Conservation (phyloP, 2,797 vertebrate genomes). For the Ctenochaetus hawaiiensis region DNA sequence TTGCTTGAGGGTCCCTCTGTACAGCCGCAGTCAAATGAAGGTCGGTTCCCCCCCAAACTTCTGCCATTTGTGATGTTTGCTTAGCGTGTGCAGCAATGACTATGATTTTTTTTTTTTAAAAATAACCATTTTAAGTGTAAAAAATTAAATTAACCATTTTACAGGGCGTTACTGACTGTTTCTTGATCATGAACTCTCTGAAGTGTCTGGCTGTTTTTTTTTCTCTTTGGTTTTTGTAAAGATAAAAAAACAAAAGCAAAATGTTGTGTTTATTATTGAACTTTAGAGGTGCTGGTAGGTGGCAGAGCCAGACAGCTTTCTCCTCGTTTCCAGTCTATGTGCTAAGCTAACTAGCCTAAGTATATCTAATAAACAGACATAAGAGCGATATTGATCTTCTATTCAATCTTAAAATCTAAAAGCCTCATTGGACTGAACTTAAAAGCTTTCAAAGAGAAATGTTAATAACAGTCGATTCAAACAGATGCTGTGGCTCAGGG, state of each 20-base stretch:
- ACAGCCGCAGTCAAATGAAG: constrained; percentile 86
- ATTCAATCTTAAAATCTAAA: background rate
- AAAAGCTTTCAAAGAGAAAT: no score
- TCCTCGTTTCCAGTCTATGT: background rate
- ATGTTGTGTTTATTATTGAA: no score
- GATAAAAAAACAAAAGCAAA: no score
- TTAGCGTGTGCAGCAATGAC: background rate
- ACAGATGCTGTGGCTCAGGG: background rate
- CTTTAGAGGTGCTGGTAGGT: background rate
- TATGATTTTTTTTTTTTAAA: background rate
- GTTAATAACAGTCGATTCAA: background rate
- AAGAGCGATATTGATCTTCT: background rate
- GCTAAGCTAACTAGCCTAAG: background rate
- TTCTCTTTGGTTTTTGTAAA: no score
- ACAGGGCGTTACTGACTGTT: background rate
- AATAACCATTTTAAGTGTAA: background rate
- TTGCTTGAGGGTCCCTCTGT: constrained; percentile 83
- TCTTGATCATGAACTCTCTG: background rate
- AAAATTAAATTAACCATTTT: background rate
- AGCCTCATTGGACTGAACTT: background rate
- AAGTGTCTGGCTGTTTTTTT: no score
- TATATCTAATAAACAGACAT: background rate
- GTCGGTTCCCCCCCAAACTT: constrained; percentile 68
- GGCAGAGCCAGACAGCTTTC: background rate
- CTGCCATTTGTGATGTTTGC: background rate